Conservation (phyloP, 92 coral and sea anemone genomes). For the Porites evermanni region DNA sequence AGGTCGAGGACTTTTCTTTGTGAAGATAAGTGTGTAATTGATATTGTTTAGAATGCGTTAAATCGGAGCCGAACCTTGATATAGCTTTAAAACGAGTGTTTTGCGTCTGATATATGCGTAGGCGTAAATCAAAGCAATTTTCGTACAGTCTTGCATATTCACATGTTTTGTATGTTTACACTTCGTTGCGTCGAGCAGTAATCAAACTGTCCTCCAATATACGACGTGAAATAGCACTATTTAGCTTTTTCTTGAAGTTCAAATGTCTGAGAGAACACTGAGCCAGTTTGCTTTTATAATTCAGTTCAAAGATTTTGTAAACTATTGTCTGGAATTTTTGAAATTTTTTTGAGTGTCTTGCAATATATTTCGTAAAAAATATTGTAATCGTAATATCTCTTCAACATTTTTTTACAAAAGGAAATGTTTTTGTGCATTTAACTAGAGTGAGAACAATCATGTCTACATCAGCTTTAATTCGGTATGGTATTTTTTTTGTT, state of each 20-base stretch:
- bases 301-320: background rate
- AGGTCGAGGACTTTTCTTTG: constrained; percentile 2
- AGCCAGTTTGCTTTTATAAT: background rate
- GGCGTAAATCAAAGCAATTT: constrained; percentile 21
- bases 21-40: constrained; percentile 6
- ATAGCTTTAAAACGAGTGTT: background rate
- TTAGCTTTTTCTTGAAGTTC: background rate
- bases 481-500: background rate
- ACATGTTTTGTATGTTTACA: constrained; percentile 20
- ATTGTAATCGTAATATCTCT: background rate
- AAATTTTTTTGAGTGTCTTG: background rate
- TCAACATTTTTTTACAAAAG: background rate
- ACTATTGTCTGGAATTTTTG: background rate
- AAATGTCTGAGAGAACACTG: background rate
- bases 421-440: background rate
- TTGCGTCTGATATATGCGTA: background rate
- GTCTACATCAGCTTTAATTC: background rate
- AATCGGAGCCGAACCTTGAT: background rate
- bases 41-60: background rate
- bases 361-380: background rate
- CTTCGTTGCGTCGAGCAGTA: constrained; percentile 10
- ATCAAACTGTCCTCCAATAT: background rate
- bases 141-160: constrained; percentile 10
- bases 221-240: background rate
- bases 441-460: background rate